Percentiles rank a stretch among this genome's conserved stretches.
Evolutionary conservation across 2,113 vertebrate genomes (phyloP).

Genomic region (Rhinolophus sinicus): DNA sequence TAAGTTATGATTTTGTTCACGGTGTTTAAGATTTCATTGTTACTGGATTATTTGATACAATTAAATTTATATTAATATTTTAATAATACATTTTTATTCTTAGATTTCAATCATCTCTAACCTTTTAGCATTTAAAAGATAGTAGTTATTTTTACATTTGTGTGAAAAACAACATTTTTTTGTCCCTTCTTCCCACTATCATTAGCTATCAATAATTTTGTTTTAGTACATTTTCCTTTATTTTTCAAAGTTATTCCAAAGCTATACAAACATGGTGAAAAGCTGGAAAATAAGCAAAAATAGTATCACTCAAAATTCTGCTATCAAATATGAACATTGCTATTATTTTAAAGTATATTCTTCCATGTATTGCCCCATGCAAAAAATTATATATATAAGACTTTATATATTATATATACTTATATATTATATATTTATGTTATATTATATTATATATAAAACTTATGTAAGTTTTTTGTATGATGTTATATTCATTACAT

Average conservation of each 20-base stretch:
- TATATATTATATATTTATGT: not conserved
- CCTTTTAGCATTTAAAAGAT: not conserved
- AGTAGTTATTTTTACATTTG: not conserved
- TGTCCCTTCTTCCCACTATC: not conserved
- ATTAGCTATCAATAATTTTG: not conserved
- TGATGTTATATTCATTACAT: no score
- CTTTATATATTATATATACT: not conserved
- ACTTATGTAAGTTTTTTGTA: no score
- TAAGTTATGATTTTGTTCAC: conserved; percentile 79
- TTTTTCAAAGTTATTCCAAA: conserved; percentile 21
- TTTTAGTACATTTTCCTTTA: conserved; percentile 34
- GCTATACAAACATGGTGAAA: not conserved
- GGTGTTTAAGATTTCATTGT: not conserved
- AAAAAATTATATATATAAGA: not conserved
- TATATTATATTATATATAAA: not conserved
- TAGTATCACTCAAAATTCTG: conserved; percentile 18
- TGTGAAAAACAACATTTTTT: conserved; percentile 29
- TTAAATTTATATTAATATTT: conserved; percentile 25
- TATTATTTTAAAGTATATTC: not conserved
- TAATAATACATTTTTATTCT: not conserved
- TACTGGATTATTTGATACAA: not conserved
- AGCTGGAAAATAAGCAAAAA: conserved; percentile 44
- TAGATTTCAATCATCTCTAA: not conserved
- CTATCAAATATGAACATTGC: not conserved
- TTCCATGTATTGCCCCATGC: not conserved